phyloP scores from a whole-genome alignment of 2,888 invertebrate species.

The Onthophagus sagittarius region DNA sequence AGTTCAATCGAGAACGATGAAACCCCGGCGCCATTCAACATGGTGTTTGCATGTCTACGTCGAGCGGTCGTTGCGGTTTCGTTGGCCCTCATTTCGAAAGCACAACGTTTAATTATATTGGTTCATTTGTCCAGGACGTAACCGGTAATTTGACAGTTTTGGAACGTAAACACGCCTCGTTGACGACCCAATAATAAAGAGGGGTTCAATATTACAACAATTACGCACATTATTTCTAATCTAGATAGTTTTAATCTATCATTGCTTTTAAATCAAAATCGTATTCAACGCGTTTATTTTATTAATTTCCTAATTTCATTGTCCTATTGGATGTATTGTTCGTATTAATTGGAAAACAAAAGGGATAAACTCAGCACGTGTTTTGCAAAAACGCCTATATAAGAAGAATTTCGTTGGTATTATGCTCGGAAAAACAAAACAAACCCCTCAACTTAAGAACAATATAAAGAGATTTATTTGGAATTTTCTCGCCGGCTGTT shows the following conservation, averaged over 20 bases:
- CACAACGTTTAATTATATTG: conserved; percentile 22
- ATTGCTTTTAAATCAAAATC: no score
- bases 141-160: conserved; percentile 16
- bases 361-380: not conserved
- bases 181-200: not conserved
- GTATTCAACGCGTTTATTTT: no score
- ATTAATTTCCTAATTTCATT: not conserved
- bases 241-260: no score
- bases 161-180: conserved; percentile 5
- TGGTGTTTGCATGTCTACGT: not conserved
- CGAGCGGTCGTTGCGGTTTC: not conserved
- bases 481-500: not conserved
- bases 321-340: not conserved
- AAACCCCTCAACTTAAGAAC: not conserved
- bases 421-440: not conserved
- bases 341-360: not conserved
- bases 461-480: not conserved
- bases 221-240: no score
- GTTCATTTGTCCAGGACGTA: conserved; percentile 18
- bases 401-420: not conserved
- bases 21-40: not conserved
- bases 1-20: not conserved
- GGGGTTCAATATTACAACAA: not conserved
- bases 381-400: not conserved
- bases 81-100: conserved; percentile 10